A percentile compares a stretch with the other conserved stretches of the same genome.
Evolutionary conservation across 2,113 vertebrate species (phyloP).

Genomic region (Phocoena phocoena): DNA sequence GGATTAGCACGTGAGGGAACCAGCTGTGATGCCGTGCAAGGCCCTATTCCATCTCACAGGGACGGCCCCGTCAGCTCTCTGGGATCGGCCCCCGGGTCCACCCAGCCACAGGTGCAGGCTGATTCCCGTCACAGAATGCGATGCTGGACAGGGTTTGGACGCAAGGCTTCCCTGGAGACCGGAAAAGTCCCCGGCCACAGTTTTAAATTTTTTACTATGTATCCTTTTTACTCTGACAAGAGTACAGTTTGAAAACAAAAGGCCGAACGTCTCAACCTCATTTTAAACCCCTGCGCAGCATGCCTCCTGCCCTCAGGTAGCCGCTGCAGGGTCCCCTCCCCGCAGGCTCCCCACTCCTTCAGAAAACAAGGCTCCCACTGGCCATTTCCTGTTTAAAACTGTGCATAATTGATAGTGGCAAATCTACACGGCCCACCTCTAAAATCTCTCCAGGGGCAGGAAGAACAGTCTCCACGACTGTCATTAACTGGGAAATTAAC

Average conservation of each 20-base stretch:
- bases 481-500: slow-evolving; percentile 81
- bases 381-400: slow-evolving; percentile 82
- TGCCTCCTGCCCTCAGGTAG: slow-evolving; percentile 48
- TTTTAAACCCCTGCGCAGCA: slow-evolving; percentile 41
- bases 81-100: neutral
- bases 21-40: accelerated
- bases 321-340: slow-evolving; percentile 70
- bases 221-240: slow-evolving; percentile 68
- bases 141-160: neutral
- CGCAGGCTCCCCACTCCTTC: slow-evolving; percentile 55
- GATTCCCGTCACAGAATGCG: accelerated
- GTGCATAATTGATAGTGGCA: slow-evolving; percentile 81
- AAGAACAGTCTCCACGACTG: slow-evolving; percentile 72
- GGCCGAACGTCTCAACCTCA: slow-evolving; percentile 50
- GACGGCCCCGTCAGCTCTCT: accelerated
- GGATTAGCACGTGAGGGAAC: neutral
- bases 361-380: slow-evolving; percentile 71
- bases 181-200: neutral
- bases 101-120: neutral
- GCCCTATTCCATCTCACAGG: accelerated
- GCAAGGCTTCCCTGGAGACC: neutral
- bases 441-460: slow-evolving; percentile 81
- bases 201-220: neutral
- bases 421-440: slow-evolving; percentile 76
- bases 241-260: slow-evolving; percentile 71